phyloP scores from a whole-genome alignment of 2,888 invertebrate genomes.

The Tinea pellionella region DNA sequence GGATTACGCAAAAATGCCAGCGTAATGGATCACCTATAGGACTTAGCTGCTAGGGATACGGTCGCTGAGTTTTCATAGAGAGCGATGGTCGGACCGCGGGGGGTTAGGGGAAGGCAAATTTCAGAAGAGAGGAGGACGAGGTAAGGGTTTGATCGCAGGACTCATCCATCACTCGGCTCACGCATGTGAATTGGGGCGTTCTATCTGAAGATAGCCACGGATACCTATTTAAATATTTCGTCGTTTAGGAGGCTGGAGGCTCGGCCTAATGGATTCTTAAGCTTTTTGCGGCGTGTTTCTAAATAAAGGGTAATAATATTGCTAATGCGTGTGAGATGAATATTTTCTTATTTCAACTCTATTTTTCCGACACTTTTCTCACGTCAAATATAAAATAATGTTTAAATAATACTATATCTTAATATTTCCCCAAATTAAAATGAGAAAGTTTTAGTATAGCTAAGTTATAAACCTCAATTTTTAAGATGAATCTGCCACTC shows the following conservation, averaged over 20 bases:
- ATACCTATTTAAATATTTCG: slow-evolving; percentile 65
- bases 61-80: not conserved
- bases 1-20: slow-evolving; percentile 69
- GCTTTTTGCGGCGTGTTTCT: slow-evolving; percentile 15
- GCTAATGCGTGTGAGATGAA: not conserved
- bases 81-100: slow-evolving; percentile 20
- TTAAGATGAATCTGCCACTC: slow-evolving; percentile 1
- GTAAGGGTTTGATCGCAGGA: slow-evolving; percentile 62
- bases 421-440: too few relatives aligned
- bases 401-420: too few relatives aligned
- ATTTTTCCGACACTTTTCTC: too few relatives aligned
- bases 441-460: too few relatives aligned
- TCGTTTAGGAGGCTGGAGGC: slow-evolving; percentile 40
- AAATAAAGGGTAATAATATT: slow-evolving; percentile 8
- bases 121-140: slow-evolving; percentile 45
- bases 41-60: slow-evolving; percentile 28
- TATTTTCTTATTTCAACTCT: not conserved
- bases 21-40: slow-evolving; percentile 68
- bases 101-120: slow-evolving; percentile 56
- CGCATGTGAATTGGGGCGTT: slow-evolving; percentile 69
- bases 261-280: slow-evolving; percentile 16
- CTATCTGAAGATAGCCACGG: slow-evolving; percentile 65
- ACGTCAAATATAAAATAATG: too few relatives aligned
- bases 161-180: slow-evolving; percentile 67
- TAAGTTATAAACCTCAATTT: not conserved